Base-by-base conservation (phyloP, 2,888 invertebrate genomes). In the Agrochola lychnidis region DNA sequence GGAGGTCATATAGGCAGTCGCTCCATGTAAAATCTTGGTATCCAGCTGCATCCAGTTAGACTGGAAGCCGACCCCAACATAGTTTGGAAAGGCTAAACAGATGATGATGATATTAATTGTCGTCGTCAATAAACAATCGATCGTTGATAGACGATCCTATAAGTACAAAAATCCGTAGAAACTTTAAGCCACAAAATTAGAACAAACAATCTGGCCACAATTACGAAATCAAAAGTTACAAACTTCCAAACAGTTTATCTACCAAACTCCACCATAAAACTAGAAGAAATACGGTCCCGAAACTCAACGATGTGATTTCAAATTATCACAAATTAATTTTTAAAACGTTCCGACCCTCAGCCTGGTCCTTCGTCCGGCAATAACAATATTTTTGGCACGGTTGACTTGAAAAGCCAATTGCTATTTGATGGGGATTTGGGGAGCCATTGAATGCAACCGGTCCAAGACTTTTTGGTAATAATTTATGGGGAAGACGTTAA, bases 351-450 rank as follows among this genome's bases (percentile, higher is more conserved):
- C 42, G 56, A 51, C 69, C 61, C 57, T 53, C 12, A 12, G 16
- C 36, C 16, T 30, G 59, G 51, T 61, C 25, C 61, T 80, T 69
- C 22, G 51, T 36, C 10, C 53, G 19, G 73, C 63, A 73, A 73
- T 81, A 83, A 82, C 83, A 66, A 82, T 82, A 78, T 73, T 81
- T 81, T 81, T 59, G 40, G 36, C 25, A 78, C 70, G 63, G 42
- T 78, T 73, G 79, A 83, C 73, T 83, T 70, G 68, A 64, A 70
- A 79, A 69, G 72, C 16, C 78, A 83, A 81, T 73, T 57, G 73
- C 40, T 73, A 40, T 78, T 73, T 68, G 67, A 78, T 64, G 42
- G 73, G 62, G 30, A 30, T 5, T 56, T 64, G 36, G 70, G 62
- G 40, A 30, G 10, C 59, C 53, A 70, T 78, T 70, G 66, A 61